These are phyloP conservation scores for Brachyistius frenatus DNA, from an alignment of 2,113 vertebrate genomes.

Conservation along the genomic window DNA sequence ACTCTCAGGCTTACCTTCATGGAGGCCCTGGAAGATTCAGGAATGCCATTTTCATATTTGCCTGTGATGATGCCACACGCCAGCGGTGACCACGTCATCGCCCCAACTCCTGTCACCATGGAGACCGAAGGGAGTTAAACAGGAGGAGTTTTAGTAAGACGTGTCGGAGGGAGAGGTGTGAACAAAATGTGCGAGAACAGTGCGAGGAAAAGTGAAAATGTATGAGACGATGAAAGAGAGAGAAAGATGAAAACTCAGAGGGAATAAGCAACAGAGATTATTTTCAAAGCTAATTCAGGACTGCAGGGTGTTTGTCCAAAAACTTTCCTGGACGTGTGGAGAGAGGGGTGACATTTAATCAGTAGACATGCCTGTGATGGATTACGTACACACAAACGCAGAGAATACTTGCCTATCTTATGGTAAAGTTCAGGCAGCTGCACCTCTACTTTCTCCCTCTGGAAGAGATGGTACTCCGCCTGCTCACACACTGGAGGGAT, in stretches of 20 bases:
- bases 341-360: slow-evolving; percentile 1
- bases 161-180: background rate
- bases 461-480: slow-evolving; percentile 98
- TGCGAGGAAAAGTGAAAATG: slow-evolving; percentile 30
- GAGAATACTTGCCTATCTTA: slow-evolving; percentile 91
- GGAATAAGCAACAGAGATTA: slow-evolving; percentile 3
- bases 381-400: background rate
- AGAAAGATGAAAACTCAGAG: background rate
- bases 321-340: background rate
- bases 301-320: background rate
- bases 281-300: background rate
- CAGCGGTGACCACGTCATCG: slow-evolving; percentile 98
- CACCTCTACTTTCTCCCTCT: slow-evolving; percentile 98
- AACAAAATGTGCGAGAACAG: slow-evolving; percentile 30
- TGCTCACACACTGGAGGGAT: slow-evolving; percentile 98
- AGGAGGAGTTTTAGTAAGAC: slow-evolving; percentile 21
- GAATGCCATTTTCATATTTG: slow-evolving; percentile 97
- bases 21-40: slow-evolving; percentile 94
- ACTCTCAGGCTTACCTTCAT: slow-evolving; percentile 89
- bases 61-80: slow-evolving; percentile 98
- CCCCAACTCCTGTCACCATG: slow-evolving; percentile 90
- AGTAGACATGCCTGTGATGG: background rate
- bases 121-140: slow-evolving; percentile 39
- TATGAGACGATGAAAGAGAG: slow-evolving; percentile 8
- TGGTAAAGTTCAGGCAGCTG: slow-evolving; percentile 97